Evolutionary conservation across 2,797 vertebrate species (phyloP), one percentile per base, ranked within the genome.

Genomic region (Zenarchopterus dispar): DNA sequence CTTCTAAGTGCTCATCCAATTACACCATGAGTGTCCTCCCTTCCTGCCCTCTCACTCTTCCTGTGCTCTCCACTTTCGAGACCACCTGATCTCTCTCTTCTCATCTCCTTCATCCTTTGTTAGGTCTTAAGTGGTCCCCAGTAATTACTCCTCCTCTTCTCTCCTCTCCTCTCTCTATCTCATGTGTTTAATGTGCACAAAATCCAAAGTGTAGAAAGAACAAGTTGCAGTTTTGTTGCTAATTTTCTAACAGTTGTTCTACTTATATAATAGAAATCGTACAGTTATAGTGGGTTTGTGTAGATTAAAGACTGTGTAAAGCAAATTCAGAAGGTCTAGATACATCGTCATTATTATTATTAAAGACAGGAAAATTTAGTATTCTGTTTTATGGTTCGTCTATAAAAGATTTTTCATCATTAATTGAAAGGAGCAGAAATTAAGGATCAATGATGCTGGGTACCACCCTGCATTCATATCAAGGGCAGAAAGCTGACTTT

Each of bases 1-100:
- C 71, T 66, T 73, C 62, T 68, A 78, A 87, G 82, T 78, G 79
- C 73, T 85, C 75, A 75, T 83, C 78, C 80, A 90, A 88, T 91
- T 91, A 89, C 44, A 65, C 42, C n/a, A 61, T 1, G 42, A 89
- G 77, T 73, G 75, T 64, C 52, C 65, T 64, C 67, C 85, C 63
- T 52, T 62, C 46, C 53, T 23, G 56, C 63, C 51, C 62, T 62
- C 58, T 64, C 52, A 13, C 57, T 73, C 60, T 71, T 63, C 51
- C 47, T 47, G 17, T 31, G 31, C 61, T 67, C 56, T 70, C 33
- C 48, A 59, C 58, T 78, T 67, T 70, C 52, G 15, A 68, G 41
- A 75, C 70, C 75, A 82, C 64, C 77, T 84, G 77, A 80, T 79
- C 63, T 45, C 47, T 56, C 24, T 70, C 59, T 56, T 66, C 22